Percentiles rank a stretch among this genome's conserved stretches.
Evolutionary conservation across 35 echinoderm and acorn worm species (phyloP).

Genomic region (Acanthaster planci): DNA sequence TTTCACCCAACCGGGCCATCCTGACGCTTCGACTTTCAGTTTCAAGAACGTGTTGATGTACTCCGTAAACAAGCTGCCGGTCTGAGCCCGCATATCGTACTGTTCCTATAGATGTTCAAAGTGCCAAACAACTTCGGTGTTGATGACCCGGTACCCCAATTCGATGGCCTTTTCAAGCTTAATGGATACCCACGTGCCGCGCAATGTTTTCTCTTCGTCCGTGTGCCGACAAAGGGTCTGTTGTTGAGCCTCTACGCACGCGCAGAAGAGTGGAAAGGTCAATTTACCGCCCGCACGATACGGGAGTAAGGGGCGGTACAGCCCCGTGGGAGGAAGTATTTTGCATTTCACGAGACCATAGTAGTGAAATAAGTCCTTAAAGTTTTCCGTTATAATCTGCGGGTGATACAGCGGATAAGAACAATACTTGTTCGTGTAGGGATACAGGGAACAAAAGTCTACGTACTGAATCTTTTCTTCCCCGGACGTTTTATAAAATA

Average conservation of each 20-base stretch:
- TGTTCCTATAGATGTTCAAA: too few relatives aligned
- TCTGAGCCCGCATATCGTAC: too few relatives aligned
- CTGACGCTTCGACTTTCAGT: too few relatives aligned
- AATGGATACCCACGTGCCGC: conserved; percentile 61
- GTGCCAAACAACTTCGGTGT: conserved; percentile 67
- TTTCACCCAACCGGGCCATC: too few relatives aligned
- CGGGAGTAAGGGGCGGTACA: conserved; percentile 58
- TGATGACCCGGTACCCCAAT: conserved; percentile 54
- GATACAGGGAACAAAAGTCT: too few relatives aligned
- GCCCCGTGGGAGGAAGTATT: conserved; percentile 25
- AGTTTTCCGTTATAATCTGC: conserved; percentile 54
- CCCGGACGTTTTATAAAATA: too few relatives aligned
- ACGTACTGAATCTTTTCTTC: too few relatives aligned
- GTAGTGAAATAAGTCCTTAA: conserved; percentile 10
- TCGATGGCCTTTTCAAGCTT: conserved; percentile 57
- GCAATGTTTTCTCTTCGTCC: conserved; percentile 48
- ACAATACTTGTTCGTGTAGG: too few relatives aligned
- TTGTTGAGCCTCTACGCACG: conserved; percentile 65
- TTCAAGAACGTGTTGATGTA: too few relatives aligned
- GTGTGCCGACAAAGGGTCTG: too few relatives aligned
- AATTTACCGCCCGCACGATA: conserved; percentile 53
- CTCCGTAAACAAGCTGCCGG: too few relatives aligned
- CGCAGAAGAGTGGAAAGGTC: conserved; percentile 60
- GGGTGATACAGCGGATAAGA: too few relatives aligned
- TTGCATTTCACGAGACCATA: conserved; percentile 43